phyloP scores from a whole-genome alignment of 2,888 invertebrate species.

The Microdon myrmicae region DNA sequence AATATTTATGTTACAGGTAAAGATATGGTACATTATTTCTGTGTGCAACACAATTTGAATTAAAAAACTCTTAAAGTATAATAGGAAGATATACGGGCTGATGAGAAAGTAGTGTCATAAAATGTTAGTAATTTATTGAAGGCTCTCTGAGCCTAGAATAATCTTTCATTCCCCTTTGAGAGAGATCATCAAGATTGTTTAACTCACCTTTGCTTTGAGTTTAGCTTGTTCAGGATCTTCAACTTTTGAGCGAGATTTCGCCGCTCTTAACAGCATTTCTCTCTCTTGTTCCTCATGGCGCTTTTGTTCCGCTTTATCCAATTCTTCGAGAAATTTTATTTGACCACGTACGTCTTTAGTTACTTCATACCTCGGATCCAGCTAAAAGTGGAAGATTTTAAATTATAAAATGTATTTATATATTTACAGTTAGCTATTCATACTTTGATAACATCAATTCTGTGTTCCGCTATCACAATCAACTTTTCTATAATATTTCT shows the following conservation, averaged over 20 bases:
- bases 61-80: neutral
- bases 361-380: constrained; percentile 88
- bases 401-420: neutral
- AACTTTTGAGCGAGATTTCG: constrained; percentile 94
- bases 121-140: neutral
- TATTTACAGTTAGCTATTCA: constrained; percentile 26
- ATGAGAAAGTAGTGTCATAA: neutral
- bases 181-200: neutral
- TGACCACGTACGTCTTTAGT: constrained; percentile 92
- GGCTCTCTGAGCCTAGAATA: neutral
- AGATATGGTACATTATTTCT: neutral
- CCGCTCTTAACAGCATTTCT: constrained; percentile 91
- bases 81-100: neutral
- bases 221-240: constrained; percentile 99
- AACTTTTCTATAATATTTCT: constrained; percentile 91
- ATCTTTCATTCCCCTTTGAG: constrained; percentile 13
- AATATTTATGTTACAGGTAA: no score
- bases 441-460: constrained; percentile 93
- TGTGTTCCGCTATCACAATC: constrained; percentile 92
- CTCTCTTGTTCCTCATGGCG: constrained; percentile 95
- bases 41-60: neutral
- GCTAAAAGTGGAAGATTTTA: constrained; percentile 67
- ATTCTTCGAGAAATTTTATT: constrained; percentile 94
- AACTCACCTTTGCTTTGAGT: constrained; percentile 87
- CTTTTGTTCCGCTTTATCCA: constrained; percentile 93